Conservation (phyloP, 2,888 invertebrate species). For the Synergus itoensis region DNA sequence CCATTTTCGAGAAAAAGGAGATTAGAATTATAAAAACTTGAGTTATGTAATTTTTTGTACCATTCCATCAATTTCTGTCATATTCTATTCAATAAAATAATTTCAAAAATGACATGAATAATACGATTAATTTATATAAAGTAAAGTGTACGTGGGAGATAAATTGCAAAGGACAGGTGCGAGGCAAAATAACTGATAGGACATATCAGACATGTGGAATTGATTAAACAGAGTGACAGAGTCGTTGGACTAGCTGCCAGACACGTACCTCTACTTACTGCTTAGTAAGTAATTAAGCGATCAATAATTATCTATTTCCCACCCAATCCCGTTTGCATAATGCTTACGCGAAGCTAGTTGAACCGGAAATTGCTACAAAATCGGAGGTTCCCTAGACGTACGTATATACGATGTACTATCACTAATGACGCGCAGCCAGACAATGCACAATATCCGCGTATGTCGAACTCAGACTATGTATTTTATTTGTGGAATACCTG, state of each 20-base stretch:
- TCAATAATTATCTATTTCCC: constrained; percentile 67
- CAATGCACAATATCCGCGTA: constrained; percentile 43
- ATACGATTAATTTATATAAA: neutral
- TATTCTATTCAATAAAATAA: neutral
- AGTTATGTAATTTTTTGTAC: too few relatives aligned
- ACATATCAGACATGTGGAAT: constrained; percentile 4
- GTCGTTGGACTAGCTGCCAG: constrained; percentile 13
- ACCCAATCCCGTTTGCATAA: constrained; percentile 56
- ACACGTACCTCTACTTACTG: constrained; percentile 47
- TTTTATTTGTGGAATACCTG: constrained; percentile 52
- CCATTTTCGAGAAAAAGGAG: too few relatives aligned
- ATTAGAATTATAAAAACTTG: too few relatives aligned
- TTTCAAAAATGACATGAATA: neutral
- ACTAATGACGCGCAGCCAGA: constrained; percentile 41
- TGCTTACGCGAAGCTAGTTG: constrained; percentile 59
- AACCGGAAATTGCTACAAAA: constrained; percentile 64
- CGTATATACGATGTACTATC: neutral
- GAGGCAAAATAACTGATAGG: constrained; percentile 8
- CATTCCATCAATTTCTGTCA: neutral
- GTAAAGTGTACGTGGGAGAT: neutral
- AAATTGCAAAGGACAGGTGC: neutral
- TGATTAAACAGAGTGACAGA: constrained; percentile 26
- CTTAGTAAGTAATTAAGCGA: constrained; percentile 64
- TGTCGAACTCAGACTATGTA: constrained; percentile 46
- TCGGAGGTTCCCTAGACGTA: constrained; percentile 51